phyloP scores from a whole-genome alignment of 2,113 vertebrate genomes.

The Cephalopholis sonnerati region DNA sequence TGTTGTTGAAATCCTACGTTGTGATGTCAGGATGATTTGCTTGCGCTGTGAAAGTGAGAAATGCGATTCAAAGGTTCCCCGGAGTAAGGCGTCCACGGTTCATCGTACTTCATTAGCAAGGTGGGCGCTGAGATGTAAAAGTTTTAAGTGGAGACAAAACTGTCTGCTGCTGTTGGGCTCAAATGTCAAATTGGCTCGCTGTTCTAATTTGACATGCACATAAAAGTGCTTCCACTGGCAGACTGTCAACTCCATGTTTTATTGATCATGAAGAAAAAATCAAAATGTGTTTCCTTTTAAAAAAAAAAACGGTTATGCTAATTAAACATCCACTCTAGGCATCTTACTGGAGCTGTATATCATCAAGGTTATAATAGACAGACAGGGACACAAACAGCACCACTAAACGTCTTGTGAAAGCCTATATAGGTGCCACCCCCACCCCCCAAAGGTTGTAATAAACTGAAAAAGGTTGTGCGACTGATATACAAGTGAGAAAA shows the following conservation, averaged over 20 bases:
- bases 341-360: neutral
- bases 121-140: slow-evolving; percentile 38
- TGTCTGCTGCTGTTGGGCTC: slow-evolving; percentile 40
- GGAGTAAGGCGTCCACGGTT: slow-evolving; percentile 16
- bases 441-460: neutral
- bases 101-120: slow-evolving; percentile 51
- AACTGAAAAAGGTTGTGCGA: neutral
- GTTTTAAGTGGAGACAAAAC: slow-evolving; percentile 44
- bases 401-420: too few species aligned
- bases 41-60: slow-evolving; percentile 6
- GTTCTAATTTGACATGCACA: slow-evolving; percentile 50
- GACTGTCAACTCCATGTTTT: slow-evolving; percentile 46
- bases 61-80: slow-evolving; percentile 23
- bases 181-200: slow-evolving; percentile 44
- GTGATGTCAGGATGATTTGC: slow-evolving; percentile 31
- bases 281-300: slow-evolving; percentile 16
- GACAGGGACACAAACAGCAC: neutral
- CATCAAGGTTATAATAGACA: neutral
- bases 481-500: neutral
- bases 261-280: slow-evolving; percentile 40
- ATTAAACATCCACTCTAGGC: neutral
- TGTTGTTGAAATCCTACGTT: neutral
- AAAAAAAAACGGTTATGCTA: neutral
- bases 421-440: too few species aligned
- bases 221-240: slow-evolving; percentile 48